phyloP scores from a whole-genome alignment of 2,888 invertebrate genomes.

The Griposia aprilina region DNA sequence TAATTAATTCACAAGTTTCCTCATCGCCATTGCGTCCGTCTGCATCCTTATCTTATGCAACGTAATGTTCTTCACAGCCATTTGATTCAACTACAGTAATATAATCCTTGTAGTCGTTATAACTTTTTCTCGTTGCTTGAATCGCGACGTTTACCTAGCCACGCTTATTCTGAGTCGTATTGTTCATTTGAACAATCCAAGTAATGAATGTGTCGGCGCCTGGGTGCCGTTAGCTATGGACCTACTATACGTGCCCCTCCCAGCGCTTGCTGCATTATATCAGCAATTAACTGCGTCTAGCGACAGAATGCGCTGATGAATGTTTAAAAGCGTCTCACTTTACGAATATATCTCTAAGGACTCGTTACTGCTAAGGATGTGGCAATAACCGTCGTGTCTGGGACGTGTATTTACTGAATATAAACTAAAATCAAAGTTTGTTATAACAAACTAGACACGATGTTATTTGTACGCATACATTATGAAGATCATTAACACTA shows the following conservation, averaged over 20 bases:
- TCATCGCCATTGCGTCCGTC: conserved; percentile 11
- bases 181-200: conserved; percentile 64
- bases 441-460: background rate
- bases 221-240: conserved; percentile 53
- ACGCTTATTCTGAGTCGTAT: conserved; percentile 36
- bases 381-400: conserved; percentile 10
- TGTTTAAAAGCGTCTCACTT: conserved; percentile 46
- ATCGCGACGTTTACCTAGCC: conserved; percentile 32
- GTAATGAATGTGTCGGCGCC: conserved; percentile 64
- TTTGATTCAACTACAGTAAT: conserved; percentile 15
- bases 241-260: conserved; percentile 57
- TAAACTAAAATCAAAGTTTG: background rate
- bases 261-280: conserved; percentile 50
- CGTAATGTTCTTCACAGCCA: background rate
- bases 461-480: background rate
- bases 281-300: conserved; percentile 58
- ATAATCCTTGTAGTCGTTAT: conserved; percentile 6
- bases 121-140: conserved; percentile 27
- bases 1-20: conserved; percentile 51
- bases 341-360: conserved; percentile 23
- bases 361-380: conserved; percentile 12
- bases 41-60: conserved; percentile 24
- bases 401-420: background rate
- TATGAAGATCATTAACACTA: background rate
- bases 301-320: conserved; percentile 47